Conservation (phyloP, 2,113 vertebrate species). For the Panthera tigris region DNA sequence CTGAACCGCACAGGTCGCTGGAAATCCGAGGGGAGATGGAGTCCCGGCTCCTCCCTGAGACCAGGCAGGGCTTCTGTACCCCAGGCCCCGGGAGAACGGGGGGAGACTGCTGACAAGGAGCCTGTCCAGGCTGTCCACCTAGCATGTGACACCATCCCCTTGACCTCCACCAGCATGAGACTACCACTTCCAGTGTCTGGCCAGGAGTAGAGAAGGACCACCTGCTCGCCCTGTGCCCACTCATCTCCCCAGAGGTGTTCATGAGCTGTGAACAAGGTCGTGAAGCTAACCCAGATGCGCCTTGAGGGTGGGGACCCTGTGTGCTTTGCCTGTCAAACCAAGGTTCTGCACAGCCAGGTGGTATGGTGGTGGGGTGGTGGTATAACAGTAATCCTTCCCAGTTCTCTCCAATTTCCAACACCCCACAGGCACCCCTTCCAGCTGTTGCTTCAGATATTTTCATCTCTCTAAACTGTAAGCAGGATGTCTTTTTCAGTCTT, state of each 20-base stretch:
- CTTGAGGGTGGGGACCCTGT: neutral
- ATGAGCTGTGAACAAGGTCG: neutral
- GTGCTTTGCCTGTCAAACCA: neutral
- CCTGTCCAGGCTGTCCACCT: neutral
- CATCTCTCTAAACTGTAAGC: neutral
- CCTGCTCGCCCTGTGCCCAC: neutral
- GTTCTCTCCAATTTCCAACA: neutral
- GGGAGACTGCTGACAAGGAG: rapidly evolving
- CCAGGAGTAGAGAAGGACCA: neutral
- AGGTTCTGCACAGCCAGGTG: rapidly evolving
- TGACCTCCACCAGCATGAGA: rapidly evolving
- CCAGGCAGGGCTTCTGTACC: neutral
- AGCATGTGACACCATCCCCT: rapidly evolving
- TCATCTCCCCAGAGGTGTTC: no score
- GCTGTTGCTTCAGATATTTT: neutral
- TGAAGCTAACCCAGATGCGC: neutral
- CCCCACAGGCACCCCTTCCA: neutral
- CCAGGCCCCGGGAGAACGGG: neutral
- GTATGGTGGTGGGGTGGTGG: neutral
- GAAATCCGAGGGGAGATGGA: neutral
- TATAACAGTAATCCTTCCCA: neutral
- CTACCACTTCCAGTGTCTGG: neutral
- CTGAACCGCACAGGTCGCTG: neutral
- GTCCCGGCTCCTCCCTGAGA: neutral
- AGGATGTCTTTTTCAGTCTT: neutral